phyloP scores from a whole-genome alignment of 1,140 invertebrate species.

The Heliconius hewitsoni region DNA sequence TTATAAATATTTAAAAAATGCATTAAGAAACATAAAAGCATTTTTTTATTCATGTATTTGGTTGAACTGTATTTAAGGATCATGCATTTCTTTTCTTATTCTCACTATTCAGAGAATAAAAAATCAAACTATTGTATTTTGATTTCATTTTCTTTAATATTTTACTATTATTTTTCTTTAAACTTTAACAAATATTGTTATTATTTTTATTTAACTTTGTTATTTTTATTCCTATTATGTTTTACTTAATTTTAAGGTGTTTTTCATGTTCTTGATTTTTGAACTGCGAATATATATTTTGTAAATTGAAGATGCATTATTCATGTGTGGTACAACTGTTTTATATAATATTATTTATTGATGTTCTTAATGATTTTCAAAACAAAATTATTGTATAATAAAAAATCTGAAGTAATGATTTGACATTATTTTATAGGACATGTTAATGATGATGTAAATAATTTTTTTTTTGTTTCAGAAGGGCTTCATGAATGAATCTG shows the following conservation, averaged over 20 bases:
- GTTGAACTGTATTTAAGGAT: neutral
- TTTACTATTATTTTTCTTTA: neutral
- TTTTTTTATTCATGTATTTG: constrained; percentile 9
- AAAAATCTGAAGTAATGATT: neutral
- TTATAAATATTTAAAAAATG: neutral
- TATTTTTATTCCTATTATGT: neutral
- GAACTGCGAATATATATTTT: no score
- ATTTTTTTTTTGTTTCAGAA: constrained; percentile 78
- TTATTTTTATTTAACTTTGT: neutral
- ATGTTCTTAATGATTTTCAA: neutral
- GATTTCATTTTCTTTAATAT: no score
- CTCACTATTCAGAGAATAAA: neutral
- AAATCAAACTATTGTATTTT: no score
- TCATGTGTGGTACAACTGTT: no score
- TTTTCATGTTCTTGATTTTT: no score
- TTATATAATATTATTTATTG: no score
- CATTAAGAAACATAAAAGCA: neutral
- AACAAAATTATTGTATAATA: neutral
- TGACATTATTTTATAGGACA: neutral
- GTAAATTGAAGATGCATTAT: no score
- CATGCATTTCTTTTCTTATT: neutral
- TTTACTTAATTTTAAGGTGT: neutral
- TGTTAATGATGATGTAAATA: neutral
- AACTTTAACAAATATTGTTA: neutral
- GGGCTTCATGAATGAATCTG: constrained; percentile 83